A percentile compares a stretch with the other conserved stretches of the same genome.
phyloP scores from a whole-genome alignment of 1,140 invertebrate species.

The Oryzaephilus surinamensis region DNA sequence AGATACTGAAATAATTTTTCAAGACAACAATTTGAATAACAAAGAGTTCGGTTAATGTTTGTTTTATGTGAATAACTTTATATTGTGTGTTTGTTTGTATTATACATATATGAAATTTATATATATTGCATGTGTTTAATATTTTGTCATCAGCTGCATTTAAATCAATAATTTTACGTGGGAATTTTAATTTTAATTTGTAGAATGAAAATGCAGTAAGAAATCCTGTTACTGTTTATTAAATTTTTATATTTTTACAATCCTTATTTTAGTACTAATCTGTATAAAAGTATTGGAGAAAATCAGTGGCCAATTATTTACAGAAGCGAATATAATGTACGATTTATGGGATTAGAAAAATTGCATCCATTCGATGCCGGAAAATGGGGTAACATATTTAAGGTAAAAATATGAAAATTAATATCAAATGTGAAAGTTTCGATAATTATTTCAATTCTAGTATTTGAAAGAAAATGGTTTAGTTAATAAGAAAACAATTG shows the following conservation, averaged over 20 bases:
- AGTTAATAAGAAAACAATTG: slow-evolving; percentile 42
- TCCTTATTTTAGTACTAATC: slow-evolving; percentile 17
- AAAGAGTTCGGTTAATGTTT: slow-evolving; percentile 8
- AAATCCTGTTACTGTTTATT: no score
- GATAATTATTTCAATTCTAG: slow-evolving; percentile 35
- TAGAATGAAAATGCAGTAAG: slow-evolving; percentile 6
- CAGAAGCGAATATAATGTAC: slow-evolving; percentile 66
- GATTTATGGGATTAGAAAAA: slow-evolving; percentile 69
- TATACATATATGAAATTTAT: no score
- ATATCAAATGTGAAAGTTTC: background rate
- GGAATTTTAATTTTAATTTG: slow-evolving; percentile 2
- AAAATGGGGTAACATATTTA: slow-evolving; percentile 67
- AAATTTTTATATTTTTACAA: no score
- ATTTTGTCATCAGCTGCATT: background rate
- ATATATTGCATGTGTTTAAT: background rate
- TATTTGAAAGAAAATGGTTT: slow-evolving; percentile 44
- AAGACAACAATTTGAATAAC: slow-evolving; percentile 1
- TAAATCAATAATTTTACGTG: slow-evolving; percentile 4
- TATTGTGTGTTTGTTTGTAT: slow-evolving; percentile 5
- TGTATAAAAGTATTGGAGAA: slow-evolving; percentile 28
- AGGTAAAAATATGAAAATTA: slow-evolving; percentile 14
- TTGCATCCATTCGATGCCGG: slow-evolving; percentile 81
- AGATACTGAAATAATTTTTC: slow-evolving; percentile 5
- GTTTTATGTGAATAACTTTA: background rate
- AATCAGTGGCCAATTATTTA: slow-evolving; percentile 64